Evolutionary conservation across 2,797 vertebrate species (phyloP).

Genomic region (Sebastolobus alascanus): DNA sequence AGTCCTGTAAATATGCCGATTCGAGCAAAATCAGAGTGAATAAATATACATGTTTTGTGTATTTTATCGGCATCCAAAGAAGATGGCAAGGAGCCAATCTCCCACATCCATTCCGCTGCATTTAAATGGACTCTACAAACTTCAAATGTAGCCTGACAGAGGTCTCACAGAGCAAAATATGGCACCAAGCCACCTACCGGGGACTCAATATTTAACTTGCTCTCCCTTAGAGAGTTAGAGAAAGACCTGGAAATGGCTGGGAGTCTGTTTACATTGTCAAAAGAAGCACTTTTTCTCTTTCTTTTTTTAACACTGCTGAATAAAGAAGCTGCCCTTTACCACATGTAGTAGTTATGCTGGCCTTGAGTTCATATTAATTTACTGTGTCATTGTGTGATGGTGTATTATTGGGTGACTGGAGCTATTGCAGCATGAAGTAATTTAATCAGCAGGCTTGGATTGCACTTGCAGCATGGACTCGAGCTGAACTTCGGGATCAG

Average conservation of each 20-base stretch:
- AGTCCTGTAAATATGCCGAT: conserved; percentile 33
- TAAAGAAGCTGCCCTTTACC: conserved; percentile 8
- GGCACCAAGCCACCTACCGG: conserved; percentile 16
- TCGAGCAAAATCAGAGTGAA: conserved; percentile 22
- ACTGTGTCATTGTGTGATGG: conserved; percentile 48
- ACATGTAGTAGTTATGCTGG: conserved; percentile 20
- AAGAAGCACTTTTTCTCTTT: not conserved
- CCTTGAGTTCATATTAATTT: conserved; percentile 57
- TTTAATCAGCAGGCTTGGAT: conserved; percentile 80
- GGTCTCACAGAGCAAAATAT: conserved; percentile 22
- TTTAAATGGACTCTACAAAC: conserved; percentile 5
- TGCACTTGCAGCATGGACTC: conserved; percentile 58
- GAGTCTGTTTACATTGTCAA: not conserved
- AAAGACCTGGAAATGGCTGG: not conserved
- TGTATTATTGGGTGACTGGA: conserved; percentile 57
- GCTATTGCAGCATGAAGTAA: conserved; percentile 72
- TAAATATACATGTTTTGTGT: conserved; percentile 17
- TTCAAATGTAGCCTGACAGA: conserved; percentile 18
- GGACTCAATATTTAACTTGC: conserved; percentile 31
- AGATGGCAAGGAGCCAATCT: not conserved
- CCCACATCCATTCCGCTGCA: conserved; percentile 13
- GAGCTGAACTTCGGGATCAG: conserved; percentile 73
- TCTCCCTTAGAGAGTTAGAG: conserved; percentile 6
- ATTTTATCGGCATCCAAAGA: conserved; percentile 15
- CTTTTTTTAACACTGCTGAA: conserved; percentile 2